A percentile compares a stretch with the other conserved stretches of the same genome.
phyloP scores from a whole-genome alignment of 2,888 invertebrate species.

The Aphidoletes aphidimyza region DNA sequence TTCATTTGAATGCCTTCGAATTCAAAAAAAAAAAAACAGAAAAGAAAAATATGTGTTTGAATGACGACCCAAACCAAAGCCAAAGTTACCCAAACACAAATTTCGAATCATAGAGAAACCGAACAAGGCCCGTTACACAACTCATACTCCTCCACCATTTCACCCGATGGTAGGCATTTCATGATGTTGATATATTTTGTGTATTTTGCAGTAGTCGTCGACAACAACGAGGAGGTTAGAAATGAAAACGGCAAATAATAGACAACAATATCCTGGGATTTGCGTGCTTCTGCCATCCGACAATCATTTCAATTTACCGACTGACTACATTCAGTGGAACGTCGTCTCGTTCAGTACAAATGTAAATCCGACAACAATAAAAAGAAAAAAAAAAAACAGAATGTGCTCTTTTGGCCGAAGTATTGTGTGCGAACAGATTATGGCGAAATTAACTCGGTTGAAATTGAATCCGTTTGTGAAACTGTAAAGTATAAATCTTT shows the following conservation, averaged over 20 bases:
- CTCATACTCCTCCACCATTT: background rate
- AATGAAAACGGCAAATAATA: conserved; percentile 54
- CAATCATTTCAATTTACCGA: conserved; percentile 49
- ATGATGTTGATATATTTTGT: conserved; percentile 51
- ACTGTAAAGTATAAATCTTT: conserved; percentile 50
- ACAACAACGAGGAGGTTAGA: background rate
- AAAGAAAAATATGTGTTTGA: background rate
- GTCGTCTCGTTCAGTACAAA: background rate
- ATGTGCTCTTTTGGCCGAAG: background rate
- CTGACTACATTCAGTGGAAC: conserved; percentile 4
- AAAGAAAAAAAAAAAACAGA: background rate
- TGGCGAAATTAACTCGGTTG: conserved; percentile 47
- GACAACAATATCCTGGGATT: conserved; percentile 37
- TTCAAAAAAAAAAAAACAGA: background rate
- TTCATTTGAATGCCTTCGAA: background rate
- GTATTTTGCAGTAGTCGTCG: background rate
- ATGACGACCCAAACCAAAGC: background rate
- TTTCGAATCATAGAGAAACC: too few species aligned
- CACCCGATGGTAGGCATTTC: background rate
- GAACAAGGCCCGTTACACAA: background rate
- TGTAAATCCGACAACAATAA: background rate
- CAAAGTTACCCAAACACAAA: too few species aligned
- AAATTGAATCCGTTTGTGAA: conserved; percentile 48
- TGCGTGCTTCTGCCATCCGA: background rate
- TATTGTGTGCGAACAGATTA: conserved; percentile 28